phyloP scores from a whole-genome alignment of 2,888 invertebrate species.

The Drosophila gaucha region DNA sequence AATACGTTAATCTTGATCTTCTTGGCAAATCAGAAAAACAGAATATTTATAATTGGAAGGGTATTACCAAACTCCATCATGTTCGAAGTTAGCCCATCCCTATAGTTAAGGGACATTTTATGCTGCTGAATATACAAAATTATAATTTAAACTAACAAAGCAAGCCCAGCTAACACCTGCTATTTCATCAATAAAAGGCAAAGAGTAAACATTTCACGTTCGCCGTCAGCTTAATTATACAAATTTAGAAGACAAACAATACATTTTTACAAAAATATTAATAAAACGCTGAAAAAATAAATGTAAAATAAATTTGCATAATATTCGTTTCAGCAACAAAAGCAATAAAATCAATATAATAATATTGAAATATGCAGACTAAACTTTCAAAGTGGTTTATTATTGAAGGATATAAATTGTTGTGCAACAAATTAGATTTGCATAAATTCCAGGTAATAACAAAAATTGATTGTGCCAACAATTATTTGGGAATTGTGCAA shows the following conservation, averaged over 20 bases:
- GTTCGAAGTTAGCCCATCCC: no score
- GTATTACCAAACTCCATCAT: no score
- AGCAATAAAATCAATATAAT: slow-evolving; percentile 9
- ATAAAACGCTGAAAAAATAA: slow-evolving; percentile 2
- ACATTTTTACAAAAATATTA: not conserved
- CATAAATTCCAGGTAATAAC: slow-evolving; percentile 37
- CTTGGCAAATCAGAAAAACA: no score
- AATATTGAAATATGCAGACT: not conserved
- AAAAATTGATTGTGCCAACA: slow-evolving; percentile 32
- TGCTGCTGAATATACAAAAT: no score
- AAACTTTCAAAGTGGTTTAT: slow-evolving; percentile 21
- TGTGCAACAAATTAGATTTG: slow-evolving; percentile 22
- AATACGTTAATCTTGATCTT: no score
- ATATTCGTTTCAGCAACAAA: slow-evolving; percentile 5
- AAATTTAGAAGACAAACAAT: not conserved
- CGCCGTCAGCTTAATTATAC: not conserved
- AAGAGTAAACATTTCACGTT: not conserved
- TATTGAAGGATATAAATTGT: slow-evolving; percentile 25
- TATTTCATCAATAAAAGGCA: no score
- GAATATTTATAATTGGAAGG: no score
- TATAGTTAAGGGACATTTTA: no score
- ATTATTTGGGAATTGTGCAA: slow-evolving; percentile 42
- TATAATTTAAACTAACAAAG: no score
- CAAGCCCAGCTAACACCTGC: not conserved
- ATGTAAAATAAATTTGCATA: slow-evolving; percentile 1